phyloP scores from a whole-genome alignment of 1,140 invertebrate genomes.

The Drosophila virilis region DNA sequence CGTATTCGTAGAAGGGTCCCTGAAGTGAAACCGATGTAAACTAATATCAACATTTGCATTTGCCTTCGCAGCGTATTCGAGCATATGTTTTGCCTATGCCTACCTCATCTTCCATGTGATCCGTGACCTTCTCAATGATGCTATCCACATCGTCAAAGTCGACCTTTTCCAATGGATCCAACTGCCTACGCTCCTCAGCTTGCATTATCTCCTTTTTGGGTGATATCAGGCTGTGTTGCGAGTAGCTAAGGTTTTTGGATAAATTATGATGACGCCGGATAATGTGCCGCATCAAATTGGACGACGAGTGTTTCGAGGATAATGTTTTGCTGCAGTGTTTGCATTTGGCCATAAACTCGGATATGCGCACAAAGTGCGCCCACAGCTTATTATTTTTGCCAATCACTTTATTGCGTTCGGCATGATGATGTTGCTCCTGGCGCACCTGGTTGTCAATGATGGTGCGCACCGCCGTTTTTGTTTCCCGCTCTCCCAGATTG shows the following conservation, averaged over 20 bases:
- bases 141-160: slow-evolving; percentile 74
- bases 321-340: slow-evolving; percentile 72
- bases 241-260: slow-evolving; percentile 63
- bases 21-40: slow-evolving; percentile 49
- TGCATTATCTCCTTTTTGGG: slow-evolving; percentile 55
- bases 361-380: slow-evolving; percentile 72
- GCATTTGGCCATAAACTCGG: slow-evolving; percentile 72
- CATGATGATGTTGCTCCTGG: slow-evolving; percentile 45
- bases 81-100: background rate
- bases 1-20: slow-evolving; percentile 74
- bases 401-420: slow-evolving; percentile 69
- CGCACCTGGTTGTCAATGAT: slow-evolving; percentile 48
- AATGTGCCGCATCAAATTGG: slow-evolving; percentile 73
- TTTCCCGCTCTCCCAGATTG: slow-evolving; percentile 58
- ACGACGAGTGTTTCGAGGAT: slow-evolving; percentile 73
- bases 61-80: background rate
- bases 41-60: slow-evolving; percentile 33
- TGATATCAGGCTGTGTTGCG: slow-evolving; percentile 59
- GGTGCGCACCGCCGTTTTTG: slow-evolving; percentile 62
- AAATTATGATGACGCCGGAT: slow-evolving; percentile 67
- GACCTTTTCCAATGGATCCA: slow-evolving; percentile 68
- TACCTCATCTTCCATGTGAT: slow-evolving; percentile 71
- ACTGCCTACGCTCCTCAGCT: slow-evolving; percentile 42
- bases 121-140: slow-evolving; percentile 70
- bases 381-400: slow-evolving; percentile 74